These are phyloP conservation scores for Drepana arcuata DNA, from an alignment of 1,140 invertebrate species.

Conservation along the genomic window DNA sequence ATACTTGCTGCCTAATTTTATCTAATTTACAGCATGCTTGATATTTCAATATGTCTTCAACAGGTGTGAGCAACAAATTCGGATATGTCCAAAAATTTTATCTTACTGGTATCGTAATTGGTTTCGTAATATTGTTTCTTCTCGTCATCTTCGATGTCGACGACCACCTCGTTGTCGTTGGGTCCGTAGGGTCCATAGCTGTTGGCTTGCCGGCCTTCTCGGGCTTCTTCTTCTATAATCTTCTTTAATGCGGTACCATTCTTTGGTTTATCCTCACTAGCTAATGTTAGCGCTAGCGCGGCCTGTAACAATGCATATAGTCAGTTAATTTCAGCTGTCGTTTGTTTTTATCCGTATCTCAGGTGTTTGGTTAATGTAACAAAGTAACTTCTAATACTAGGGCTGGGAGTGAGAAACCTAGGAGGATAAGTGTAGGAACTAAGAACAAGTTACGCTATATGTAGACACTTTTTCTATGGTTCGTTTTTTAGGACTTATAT, in stretches of 20 bases:
- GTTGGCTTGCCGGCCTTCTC: conserved; percentile 16
- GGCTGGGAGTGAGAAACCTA: too few relatives aligned
- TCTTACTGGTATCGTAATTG: conserved; percentile 80
- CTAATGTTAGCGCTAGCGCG: conserved; percentile 38
- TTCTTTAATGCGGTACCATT: conserved; percentile 16
- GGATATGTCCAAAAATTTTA: too few relatives aligned
- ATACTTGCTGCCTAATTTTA: too few relatives aligned
- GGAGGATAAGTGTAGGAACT: too few relatives aligned
- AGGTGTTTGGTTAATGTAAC: too few relatives aligned
- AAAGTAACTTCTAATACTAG: too few relatives aligned
- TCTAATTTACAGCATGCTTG: too few relatives aligned
- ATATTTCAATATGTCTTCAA: too few relatives aligned
- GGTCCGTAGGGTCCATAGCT: conserved; percentile 20
- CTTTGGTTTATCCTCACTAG: conserved; percentile 34
- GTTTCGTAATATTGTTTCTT: conserved; percentile 81
- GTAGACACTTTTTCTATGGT: too few relatives aligned
- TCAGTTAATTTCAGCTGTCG: neutral
- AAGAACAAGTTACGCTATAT: too few relatives aligned
- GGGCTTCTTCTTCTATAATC: conserved; percentile 6
- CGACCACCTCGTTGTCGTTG: conserved; percentile 67
- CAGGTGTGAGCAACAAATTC: too few relatives aligned
- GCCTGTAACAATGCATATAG: conserved; percentile 35
- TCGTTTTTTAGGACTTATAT: too few relatives aligned
- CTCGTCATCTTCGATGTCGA: conserved; percentile 77
- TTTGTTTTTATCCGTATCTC: neutral